These are phyloP conservation scores for Benthochromis sp. DNA, from an alignment of 2,113 vertebrate species.

Conservation along the genomic window DNA sequence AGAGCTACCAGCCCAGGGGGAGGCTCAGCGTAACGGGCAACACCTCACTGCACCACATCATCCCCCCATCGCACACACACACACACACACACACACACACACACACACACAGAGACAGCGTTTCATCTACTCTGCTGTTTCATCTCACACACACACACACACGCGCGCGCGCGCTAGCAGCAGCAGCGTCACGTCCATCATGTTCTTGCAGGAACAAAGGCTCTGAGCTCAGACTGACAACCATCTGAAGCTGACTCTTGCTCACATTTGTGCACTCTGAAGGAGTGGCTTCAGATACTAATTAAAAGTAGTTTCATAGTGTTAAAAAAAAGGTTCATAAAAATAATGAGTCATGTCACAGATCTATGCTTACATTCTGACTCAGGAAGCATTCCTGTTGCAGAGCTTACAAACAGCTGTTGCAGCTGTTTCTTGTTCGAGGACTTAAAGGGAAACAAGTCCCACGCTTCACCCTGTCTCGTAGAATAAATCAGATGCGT, in stretches of 20 bases:
- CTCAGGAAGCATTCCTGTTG: not conserved
- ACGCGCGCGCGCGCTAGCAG: not conserved
- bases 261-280: not conserved
- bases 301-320: not conserved
- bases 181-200: constrained; percentile 32
- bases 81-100: not conserved
- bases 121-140: constrained; percentile 51
- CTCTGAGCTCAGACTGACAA: not conserved
- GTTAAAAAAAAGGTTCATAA: not conserved
- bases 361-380: not conserved
- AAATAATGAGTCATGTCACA: not conserved
- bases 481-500: not conserved
- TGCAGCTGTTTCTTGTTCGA: not conserved
- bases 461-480: not conserved
- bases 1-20: constrained; percentile 53
- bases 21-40: constrained; percentile 36
- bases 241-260: not conserved
- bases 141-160: constrained; percentile 18
- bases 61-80: not conserved
- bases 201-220: constrained; percentile 36
- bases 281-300: not conserved
- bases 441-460: not conserved
- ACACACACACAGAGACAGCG: not conserved
- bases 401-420: not conserved
- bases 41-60: constrained; percentile 2